Evolutionary conservation across 2,888 invertebrate species (phyloP), one percentile per base, ranked within the genome.

Genomic region (Dicyrtoma fusca): DNA sequence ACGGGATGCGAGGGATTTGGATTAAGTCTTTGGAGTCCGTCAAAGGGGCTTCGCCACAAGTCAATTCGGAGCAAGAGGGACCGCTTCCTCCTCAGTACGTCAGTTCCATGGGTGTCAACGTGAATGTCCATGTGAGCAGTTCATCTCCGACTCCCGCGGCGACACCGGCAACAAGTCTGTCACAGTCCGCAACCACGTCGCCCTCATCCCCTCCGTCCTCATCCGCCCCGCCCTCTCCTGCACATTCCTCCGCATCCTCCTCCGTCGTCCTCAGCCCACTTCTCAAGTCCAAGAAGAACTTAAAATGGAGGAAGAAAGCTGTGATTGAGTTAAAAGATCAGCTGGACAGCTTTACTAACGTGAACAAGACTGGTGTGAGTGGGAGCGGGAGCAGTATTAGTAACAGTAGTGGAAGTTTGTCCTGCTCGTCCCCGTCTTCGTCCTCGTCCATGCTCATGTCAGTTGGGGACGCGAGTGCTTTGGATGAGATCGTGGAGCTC

Each of bases 1-100:
- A 92, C 19, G 94, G 94, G 21, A 95, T 95, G 74, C 88, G 96
- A 81, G 89, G 90, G 66, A 95, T 94, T 83, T 97, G 96, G 97
- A 89, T 96, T 82, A 91, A 92, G 68, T 93, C 95, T 23, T 87
- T 80, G 68, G 78, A 80, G 55, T 75, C 79, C 0, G 74, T 78
- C 1, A 80, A 78, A 75, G 76, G 72, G 3, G 53, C 65, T 19
- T 44, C 71, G 4, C 49, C 69, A 14, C 62, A 70, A 51, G 25
- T 42, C 13, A 70, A 74, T 8, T 68, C 71, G 34, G 61, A 69
- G 25, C 72, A 72, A 64, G 74, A 64, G 2, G 42, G 19, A 4
- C n/a, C n/a, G n/a, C n/a, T n/a, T n/a, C n/a, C n/a, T n/a, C n/a
- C n/a, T n/a, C n/a, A n/a, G 11, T 14, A 23, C 1, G n/a, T 44